Evolutionary conservation across 2,113 vertebrate species (phyloP).

Genomic region (Geothlypis trichas): DNA sequence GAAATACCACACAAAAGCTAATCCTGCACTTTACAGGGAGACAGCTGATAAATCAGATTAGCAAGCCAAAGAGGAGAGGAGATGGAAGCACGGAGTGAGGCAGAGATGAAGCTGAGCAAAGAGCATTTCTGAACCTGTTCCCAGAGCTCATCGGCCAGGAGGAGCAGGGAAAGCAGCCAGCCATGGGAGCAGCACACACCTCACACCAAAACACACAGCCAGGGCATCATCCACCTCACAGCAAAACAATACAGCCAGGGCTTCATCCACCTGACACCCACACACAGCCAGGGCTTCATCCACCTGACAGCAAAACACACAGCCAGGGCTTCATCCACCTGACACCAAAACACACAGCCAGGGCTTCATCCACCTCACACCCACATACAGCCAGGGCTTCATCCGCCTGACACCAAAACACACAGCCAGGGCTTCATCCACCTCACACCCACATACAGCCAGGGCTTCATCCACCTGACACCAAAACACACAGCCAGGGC

Average conservation of each 20-base stretch:
- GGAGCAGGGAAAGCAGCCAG: accelerated
- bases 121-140: background rate
- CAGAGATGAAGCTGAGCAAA: background rate
- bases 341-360: too few relatives aligned
- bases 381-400: too few relatives aligned
- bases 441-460: too few relatives aligned
- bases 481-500: too few relatives aligned
- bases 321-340: too few relatives aligned
- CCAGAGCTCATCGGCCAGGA: background rate
- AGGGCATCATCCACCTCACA: background rate
- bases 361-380: too few relatives aligned
- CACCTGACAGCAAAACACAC: background rate
- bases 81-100: background rate
- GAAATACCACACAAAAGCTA: background rate
- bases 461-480: too few relatives aligned
- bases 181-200: background rate
- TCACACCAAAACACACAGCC: too few relatives aligned
- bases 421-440: too few relatives aligned
- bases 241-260: too few relatives aligned
- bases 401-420: background rate
- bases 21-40: background rate
- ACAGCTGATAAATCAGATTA: background rate
- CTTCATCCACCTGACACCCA: background rate
- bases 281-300: too few relatives aligned
- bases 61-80: background rate